Evolutionary conservation across 30 jellyfish, hydroid and myxozoan species (phyloP).

Genomic region (Aurelia aurita complex sp. Pacific): DNA sequence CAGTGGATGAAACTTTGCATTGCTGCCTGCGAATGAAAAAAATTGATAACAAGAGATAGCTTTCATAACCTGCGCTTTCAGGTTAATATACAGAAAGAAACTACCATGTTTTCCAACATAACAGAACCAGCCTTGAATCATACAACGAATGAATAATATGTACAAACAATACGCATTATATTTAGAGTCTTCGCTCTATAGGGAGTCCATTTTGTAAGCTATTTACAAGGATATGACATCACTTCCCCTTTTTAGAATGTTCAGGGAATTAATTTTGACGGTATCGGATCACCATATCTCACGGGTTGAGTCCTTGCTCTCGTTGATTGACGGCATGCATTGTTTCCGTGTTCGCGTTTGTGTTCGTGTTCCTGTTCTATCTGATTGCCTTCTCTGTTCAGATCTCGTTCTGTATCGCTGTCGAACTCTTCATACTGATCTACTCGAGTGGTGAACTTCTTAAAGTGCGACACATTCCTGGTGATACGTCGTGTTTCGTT

Average conservation of each 20-base stretch:
- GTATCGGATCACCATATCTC: slow-evolving; percentile 25
- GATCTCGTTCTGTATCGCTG: slow-evolving; percentile 3
- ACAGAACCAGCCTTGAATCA: neutral
- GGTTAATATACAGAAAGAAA: neutral
- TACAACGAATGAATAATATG: neutral
- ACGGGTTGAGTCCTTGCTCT: slow-evolving; percentile 20
- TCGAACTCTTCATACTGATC: neutral
- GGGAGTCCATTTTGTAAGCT: slow-evolving; percentile 3
- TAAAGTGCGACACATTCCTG: slow-evolving; percentile 24
- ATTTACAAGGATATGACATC: slow-evolving; percentile 5
- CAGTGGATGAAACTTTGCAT: too few species aligned
- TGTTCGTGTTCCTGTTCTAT: neutral
- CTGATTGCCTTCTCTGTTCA: neutral
- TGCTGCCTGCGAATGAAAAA: too few species aligned
- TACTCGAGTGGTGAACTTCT: neutral
- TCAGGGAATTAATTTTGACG: slow-evolving; percentile 20
- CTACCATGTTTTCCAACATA: neutral
- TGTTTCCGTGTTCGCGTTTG: neutral
- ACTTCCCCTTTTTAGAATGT: slow-evolving; percentile 27
- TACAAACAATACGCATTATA: neutral
- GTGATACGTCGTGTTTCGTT: slow-evolving; percentile 7
- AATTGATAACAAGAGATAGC: too few species aligned
- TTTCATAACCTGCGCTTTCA: slow-evolving; percentile 1
- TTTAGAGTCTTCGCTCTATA: neutral
- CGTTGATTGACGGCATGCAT: neutral